Evolutionary conservation across 2,113 vertebrate species (phyloP), one percentile per base, ranked within the genome.

Genomic region (Erpornis zantholeuca): DNA sequence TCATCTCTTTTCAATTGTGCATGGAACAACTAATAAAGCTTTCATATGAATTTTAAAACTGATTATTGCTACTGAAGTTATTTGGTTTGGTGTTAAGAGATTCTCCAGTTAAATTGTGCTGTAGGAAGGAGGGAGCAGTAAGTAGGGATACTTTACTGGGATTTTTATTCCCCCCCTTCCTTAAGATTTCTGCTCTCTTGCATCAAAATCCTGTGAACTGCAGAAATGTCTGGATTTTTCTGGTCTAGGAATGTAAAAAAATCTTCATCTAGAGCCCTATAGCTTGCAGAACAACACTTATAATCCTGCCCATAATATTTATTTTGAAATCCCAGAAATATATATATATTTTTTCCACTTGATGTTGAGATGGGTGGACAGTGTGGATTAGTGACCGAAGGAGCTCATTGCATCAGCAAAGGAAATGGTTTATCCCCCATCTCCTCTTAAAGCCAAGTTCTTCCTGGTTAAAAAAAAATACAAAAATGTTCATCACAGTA

Each of bases 401-500:
- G 10, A 29, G 64, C 45, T 90, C 54, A 19, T 36, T 57, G 69
- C 31, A 11, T 52, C 40, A 79, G 70, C 65, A 59, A 70, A 70
- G 84, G 52, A 69, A 29, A 47, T 16, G 65, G 6, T 92, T 80
- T 84, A 45, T 81, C 91, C 91, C 59, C 42, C 40, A 5, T 10
- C 16, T 40, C 60, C 42, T 50, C 83, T 65, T 56, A 40, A 84
- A 96, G 94, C 69, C 84, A 78, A 61, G 57, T 96, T 97, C 94
- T 81, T 91, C 59, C 84, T 45, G 69, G 77, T 82, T 8, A 27
- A 3, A 71, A 35, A 52, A 65, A 64, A 24, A 59, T 6, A 56
- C 88, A 81, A 79, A 97, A 97, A 91, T 66, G 94, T 95, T 97
- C 59, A 80, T 97, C 93, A 97, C 94, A 91, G 98, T 97, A 98